Base-by-base conservation (phyloP, 2,888 invertebrate genomes). In the Tanytarsus gracilentus region DNA sequence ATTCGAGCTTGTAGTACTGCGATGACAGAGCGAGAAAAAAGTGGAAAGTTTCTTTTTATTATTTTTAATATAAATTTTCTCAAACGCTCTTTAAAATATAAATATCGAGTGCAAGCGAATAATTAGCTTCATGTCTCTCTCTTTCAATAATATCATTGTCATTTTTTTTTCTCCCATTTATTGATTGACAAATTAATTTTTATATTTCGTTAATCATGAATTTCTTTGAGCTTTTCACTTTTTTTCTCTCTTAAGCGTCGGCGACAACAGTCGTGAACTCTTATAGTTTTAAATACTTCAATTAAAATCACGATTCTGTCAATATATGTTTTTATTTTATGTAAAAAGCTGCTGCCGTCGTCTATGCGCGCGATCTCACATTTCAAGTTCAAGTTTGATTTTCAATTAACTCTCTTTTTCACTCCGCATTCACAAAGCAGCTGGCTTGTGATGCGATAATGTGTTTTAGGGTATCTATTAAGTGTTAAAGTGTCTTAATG, bases 131-230 rank as follows among this genome's bases (percentile, higher is more conserved):
- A 25, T 18, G 14, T 40, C 14, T 27, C 26, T 39, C 8, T 18
- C 23, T 26, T 55, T 23, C 18, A 26, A 26, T 18, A 52, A 39
- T 23, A 55, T 29, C 26, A 33, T 55, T 40, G 55, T 55, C 55
- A 40, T 26, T 49, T 26, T 23, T 30, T 49, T n/a, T n/a, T n/a
- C n/a, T n/a, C n/a, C n/a, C 9, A 44, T 23, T 40, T 55, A 27
- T 18, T 55, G 55, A 40, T 40, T 55, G 55, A 55, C 55, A 55
- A 55, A 55, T 55, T 55, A 55, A 55, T 40, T 52, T 30, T 48
- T 40, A 40, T 44, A 18, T 23, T 18, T 44, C 44, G 44, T 18
- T 44, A 3, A 4, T 2, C n/a, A 5, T 33, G 33, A 11, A 9
- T 33, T n/a, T 9, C 33, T 5, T 33, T 33, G 6, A 5, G 11